Percentiles rank a stretch among this genome's conserved stretches.
These are phyloP conservation scores for Stegophylla sp. DNA, from an alignment of 2,888 invertebrate genomes.

Conservation along the genomic window DNA sequence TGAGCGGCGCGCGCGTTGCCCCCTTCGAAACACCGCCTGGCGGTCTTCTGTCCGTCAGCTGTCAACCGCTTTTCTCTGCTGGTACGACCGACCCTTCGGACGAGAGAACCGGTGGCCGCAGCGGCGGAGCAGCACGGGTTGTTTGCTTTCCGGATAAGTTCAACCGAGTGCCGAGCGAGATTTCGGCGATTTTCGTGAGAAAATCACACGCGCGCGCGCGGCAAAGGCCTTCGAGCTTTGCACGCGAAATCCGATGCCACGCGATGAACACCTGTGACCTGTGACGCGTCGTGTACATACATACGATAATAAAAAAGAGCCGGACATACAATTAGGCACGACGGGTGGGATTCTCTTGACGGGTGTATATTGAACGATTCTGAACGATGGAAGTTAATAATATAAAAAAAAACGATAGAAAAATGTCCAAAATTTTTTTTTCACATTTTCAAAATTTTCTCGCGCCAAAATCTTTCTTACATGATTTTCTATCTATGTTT, in stretches of 20 bases:
- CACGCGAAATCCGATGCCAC: not conserved
- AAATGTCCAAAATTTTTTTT: too few species aligned
- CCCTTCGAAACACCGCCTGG: slow-evolving; percentile 12
- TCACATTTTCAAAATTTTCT: too few species aligned
- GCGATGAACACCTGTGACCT: not conserved
- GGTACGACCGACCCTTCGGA: slow-evolving; percentile 32
- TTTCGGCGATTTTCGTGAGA: slow-evolving; percentile 40
- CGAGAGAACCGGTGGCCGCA: slow-evolving; percentile 27
- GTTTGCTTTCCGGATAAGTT: slow-evolving; percentile 55
- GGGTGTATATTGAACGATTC: too few species aligned
- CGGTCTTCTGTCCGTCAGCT: slow-evolving; percentile 54
- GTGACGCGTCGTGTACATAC: not conserved
- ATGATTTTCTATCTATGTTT: too few species aligned
- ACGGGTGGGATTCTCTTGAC: too few species aligned
- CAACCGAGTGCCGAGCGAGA: slow-evolving; percentile 14
- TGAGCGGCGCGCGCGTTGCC: slow-evolving; percentile 7
- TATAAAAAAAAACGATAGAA: too few species aligned
- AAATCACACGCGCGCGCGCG: too few species aligned
- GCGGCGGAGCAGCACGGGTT: not conserved
- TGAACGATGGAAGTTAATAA: too few species aligned
- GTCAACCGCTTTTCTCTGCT: slow-evolving; percentile 43
- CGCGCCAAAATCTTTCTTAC: too few species aligned
- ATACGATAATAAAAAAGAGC: too few species aligned
- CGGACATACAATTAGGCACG: too few species aligned
- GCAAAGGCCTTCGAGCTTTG: slow-evolving; percentile 18